A percentile compares a stretch with the other conserved stretches of the same genome.
Conservation (phyloP, 2,113 vertebrate species). For the Hyperopisus bebe region DNA sequence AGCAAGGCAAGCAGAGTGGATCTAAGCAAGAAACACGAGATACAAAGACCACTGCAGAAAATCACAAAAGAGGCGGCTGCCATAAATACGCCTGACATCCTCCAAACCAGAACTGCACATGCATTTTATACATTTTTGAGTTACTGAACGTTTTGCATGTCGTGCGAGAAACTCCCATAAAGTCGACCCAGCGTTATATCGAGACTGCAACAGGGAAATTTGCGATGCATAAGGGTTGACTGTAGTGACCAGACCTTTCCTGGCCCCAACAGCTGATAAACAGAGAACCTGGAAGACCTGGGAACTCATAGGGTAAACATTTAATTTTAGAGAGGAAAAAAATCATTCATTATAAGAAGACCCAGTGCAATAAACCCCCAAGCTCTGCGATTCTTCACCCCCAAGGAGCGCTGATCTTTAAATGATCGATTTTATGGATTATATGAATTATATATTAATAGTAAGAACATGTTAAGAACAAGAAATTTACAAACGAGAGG, state of each 20-base stretch:
- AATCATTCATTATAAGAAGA: conserved; percentile 6
- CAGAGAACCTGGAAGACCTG: not conserved
- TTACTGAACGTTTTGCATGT: not conserved
- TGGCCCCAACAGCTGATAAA: not conserved
- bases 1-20: not conserved
- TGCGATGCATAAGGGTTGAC: not conserved
- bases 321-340: not conserved
- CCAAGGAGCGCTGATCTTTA: not conserved
- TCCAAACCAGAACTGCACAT: not conserved
- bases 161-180: not conserved
- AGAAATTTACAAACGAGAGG: no score
- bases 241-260: not conserved
- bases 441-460: conserved; percentile 11
- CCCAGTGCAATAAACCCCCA: not conserved
- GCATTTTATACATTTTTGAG: not conserved
- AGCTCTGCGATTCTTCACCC: not conserved
- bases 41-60: not conserved
- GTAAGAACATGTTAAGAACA: not conserved
- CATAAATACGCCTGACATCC: not conserved
- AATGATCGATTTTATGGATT: conserved; percentile 4
- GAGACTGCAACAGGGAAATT: not conserved
- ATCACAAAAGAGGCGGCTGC: not conserved
- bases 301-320: not conserved
- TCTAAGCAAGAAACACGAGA: not conserved
- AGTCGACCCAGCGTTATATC: not conserved